These are phyloP conservation scores for Drosophila antonietae DNA, from an alignment of 2,888 invertebrate species.

Conservation along the genomic window DNA sequence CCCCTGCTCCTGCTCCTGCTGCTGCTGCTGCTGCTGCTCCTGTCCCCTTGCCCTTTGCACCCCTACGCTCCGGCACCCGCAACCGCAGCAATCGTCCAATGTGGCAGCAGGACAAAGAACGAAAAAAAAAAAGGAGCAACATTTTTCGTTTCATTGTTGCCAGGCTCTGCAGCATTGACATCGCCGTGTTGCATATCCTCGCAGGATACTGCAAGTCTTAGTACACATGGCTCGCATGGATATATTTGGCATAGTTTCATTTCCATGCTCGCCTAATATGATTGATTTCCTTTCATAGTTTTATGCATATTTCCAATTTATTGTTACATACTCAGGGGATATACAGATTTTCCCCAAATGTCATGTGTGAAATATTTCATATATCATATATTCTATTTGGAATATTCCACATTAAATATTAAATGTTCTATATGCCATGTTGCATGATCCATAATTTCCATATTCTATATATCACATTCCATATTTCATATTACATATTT, in stretches of 20 bases:
- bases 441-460: not conserved
- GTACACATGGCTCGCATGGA: not conserved
- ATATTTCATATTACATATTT: not conserved
- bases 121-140: conserved; percentile 57
- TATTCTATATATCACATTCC: not conserved
- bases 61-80: conserved; percentile 35
- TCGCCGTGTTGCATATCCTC: conserved; percentile 42
- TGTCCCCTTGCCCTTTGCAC: conserved; percentile 1
- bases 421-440: not conserved
- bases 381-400: too few species aligned
- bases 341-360: not conserved
- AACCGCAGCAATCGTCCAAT: conserved; percentile 63
- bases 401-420: not conserved
- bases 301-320: not conserved
- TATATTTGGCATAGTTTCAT: not conserved
- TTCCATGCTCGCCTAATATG: not conserved
- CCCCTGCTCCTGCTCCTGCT: not conserved
- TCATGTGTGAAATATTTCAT: not conserved
- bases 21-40: not conserved
- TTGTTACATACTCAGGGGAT: not conserved
- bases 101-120: conserved; percentile 27
- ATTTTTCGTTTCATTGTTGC: conserved; percentile 77
- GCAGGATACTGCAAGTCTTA: not conserved
- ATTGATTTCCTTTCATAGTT: not conserved
- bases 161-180: conserved; percentile 22